Evolutionary conservation across 1,140 invertebrate species (phyloP), one percentile per base, ranked within the genome.

Genomic region (Hycleus phaleratus): DNA sequence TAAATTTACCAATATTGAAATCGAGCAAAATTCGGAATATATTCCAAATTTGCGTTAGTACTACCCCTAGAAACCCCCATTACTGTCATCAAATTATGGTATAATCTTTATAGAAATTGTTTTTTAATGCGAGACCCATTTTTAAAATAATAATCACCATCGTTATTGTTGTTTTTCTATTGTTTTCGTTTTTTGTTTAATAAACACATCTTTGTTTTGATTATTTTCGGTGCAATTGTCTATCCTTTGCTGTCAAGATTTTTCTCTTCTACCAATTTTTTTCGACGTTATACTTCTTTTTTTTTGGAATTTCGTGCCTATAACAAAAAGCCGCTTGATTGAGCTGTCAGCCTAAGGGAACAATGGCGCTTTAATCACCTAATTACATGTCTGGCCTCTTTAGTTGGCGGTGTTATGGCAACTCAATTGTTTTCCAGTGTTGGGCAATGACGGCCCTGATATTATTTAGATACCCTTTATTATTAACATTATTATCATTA

Each of bases 341-440:
- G 65, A 67, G 65, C 65, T 67, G 65, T 67, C 65, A 67, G 65
- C 65, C 63, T 26, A 26, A 59, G 59, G 62, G 58, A 66, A 67
- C 65, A 64, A 64, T 64, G 60, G 60, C 60, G 58, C 58, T 67
- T 64, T 67, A 67, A 67, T 67, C 65, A 67, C 60, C 65, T 67
- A 67, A 67, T 67, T 67, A 67, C 62, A 67, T 62, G 65, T 67
- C 65, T 67, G 61, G 58, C 49, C 56, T 63, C 61, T 65, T 60
- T 65, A 63, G 61, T 65, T 63, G 56, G 51, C 61, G 59, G 61
- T 65, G 61, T 65, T 65, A 59, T 65, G 61, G 64, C 57, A 65
- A 65, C 61, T 61, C 61, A 56, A 65, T 65, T 65, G 61, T 63
- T 65, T 63, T 64, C 59, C 54, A 55, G 18, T 62, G 48, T 62